Conservation (phyloP, 2,888 invertebrate species). For the Cheilosia pagana region DNA sequence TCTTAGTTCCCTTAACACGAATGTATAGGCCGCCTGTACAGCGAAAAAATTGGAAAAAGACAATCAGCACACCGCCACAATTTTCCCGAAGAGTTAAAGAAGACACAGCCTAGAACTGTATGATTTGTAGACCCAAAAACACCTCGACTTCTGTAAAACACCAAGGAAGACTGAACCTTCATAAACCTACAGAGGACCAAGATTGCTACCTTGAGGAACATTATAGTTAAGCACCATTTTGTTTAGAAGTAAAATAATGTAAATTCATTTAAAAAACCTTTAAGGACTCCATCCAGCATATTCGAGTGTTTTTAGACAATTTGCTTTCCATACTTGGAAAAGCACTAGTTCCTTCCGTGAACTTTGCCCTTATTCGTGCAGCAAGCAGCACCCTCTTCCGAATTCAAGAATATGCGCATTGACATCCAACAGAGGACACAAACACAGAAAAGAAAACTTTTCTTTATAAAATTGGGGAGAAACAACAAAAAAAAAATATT, state of each 20-base stretch:
- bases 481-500: slow-evolving; percentile 13
- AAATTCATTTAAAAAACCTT: not conserved
- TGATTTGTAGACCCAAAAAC: no score
- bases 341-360: slow-evolving; percentile 2
- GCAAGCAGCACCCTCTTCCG: slow-evolving; percentile 8
- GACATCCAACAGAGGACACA: slow-evolving; percentile 6
- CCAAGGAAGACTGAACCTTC: no score
- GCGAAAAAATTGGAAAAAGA: no score
- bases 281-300: slow-evolving; percentile 7
- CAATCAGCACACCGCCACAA: no score
- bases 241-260: not conserved
- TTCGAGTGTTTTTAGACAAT: slow-evolving; percentile 1
- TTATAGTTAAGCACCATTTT: no score
- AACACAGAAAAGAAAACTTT: slow-evolving; percentile 28
- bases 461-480: slow-evolving; percentile 12
- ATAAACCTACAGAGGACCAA: no score
- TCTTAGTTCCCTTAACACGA: no score
- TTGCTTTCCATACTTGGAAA: not conserved
- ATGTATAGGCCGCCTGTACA: no score
- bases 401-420: slow-evolving; percentile 27
- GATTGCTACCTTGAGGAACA: no score
- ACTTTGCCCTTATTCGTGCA: slow-evolving; percentile 10
- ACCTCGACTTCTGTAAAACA: no score
- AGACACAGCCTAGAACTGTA: no score
- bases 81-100: no score